Conservation (phyloP, 2,113 vertebrate species). For the Centrocercus urophasianus region DNA sequence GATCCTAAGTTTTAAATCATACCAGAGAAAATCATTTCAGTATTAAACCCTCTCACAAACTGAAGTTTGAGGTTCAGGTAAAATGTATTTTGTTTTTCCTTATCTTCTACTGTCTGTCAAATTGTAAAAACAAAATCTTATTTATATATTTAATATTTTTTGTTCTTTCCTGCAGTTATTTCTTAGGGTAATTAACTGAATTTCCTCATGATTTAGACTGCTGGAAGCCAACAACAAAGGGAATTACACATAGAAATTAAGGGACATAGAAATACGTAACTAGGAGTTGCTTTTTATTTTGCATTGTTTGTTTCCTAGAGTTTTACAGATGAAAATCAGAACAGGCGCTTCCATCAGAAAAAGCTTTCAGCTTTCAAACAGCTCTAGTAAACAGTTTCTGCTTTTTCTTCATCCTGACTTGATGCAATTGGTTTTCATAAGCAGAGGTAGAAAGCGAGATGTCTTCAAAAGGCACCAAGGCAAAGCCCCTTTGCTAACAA, state of each 20-base stretch:
- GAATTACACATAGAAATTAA: neutral
- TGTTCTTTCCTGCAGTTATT: neutral
- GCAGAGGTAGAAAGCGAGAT: neutral
- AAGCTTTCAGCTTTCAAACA: neutral
- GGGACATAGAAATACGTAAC: neutral
- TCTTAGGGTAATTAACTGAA: neutral
- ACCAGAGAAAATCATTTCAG: neutral
- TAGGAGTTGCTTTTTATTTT: neutral
- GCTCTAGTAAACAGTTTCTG: neutral
- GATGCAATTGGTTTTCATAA: neutral
- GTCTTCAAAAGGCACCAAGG: neutral
- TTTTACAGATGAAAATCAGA: neutral
- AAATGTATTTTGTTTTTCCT: neutral
- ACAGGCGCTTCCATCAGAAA: neutral
- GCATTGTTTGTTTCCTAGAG: neutral
- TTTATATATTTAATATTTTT: neutral
- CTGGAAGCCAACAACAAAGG: neutral
- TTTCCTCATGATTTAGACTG: neutral
- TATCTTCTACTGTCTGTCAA: neutral
- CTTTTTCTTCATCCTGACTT: neutral
- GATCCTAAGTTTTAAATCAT: neutral
- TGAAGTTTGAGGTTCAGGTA: neutral
- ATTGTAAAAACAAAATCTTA: neutral
- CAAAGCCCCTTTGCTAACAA: neutral
- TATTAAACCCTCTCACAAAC: neutral